Conservation (phyloP, 2,797 vertebrate genomes). For the Choloepus didactylus region DNA sequence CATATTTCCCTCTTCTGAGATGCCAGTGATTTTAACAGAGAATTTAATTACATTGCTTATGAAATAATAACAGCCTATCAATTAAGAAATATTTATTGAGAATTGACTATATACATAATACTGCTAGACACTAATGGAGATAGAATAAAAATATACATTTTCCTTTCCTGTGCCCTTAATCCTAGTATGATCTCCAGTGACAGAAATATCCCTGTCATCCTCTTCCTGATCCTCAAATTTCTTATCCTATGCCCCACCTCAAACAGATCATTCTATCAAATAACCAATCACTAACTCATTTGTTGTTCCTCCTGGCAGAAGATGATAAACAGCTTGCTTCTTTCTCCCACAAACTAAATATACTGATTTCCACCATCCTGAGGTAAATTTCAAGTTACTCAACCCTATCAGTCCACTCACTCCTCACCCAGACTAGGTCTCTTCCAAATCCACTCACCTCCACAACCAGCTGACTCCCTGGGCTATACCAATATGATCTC, state of each 20-base stretch:
- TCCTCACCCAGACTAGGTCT: background rate
- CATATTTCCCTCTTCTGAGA: constrained; percentile 15
- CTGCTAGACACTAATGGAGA: background rate
- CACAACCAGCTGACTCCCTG: background rate
- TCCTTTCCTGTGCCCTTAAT: background rate
- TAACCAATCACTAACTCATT: background rate
- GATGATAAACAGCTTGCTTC: background rate
- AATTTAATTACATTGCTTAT: constrained; percentile 48
- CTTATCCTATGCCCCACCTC: background rate
- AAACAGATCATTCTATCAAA: background rate
- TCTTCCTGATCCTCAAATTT: constrained; percentile 25
- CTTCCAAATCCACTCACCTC: background rate
- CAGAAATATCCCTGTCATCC: background rate
- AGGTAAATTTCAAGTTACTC: background rate
- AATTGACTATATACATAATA: background rate
- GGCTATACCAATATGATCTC: background rate
- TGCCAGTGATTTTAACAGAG: constrained; percentile 43
- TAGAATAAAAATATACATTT: constrained; percentile 13
- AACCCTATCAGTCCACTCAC: background rate
- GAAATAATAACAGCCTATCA: constrained; percentile 1
- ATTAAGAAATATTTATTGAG: constrained; percentile 44
- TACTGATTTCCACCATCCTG: background rate
- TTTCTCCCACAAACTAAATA: background rate
- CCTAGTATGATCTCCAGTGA: background rate
- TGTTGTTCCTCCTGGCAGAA: background rate